Percentiles rank a stretch among this genome's conserved stretches.
These are phyloP conservation scores for Erythrolamprus reginae DNA, from an alignment of 2,113 vertebrate species.

Conservation along the genomic window DNA sequence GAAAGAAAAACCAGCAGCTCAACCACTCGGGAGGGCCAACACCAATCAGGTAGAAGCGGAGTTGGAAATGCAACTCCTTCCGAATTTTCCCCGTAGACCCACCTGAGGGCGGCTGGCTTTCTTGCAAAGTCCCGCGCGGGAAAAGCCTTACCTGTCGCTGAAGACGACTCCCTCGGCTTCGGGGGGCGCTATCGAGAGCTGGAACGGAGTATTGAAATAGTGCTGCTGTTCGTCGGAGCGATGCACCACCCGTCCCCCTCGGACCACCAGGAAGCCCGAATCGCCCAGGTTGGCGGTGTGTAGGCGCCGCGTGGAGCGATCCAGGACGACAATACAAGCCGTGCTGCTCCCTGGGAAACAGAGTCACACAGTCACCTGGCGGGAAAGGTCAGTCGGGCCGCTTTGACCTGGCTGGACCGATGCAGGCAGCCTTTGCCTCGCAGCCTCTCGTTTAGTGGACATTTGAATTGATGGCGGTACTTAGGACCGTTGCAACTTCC, in stretches of 20 bases:
- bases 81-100: fast-evolving
- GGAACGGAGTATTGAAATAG: conserved; percentile 95
- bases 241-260: conserved; percentile 93
- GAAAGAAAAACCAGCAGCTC: not conserved
- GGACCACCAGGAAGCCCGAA: conserved; percentile 93
- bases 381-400: not conserved
- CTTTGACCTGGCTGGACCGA: not conserved
- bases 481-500: too few species aligned
- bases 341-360: conserved; percentile 87
- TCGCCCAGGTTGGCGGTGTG: conserved; percentile 96
- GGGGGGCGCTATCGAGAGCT: conserved; percentile 92
- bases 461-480: fast-evolving
- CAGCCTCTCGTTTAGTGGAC: fast-evolving
- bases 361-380: not conserved
- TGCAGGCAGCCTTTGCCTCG: too few species aligned
- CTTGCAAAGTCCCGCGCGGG: fast-evolving
- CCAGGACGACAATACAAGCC: conserved; percentile 88
- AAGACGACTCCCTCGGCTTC: conserved; percentile 89
- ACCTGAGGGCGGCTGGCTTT: not conserved
- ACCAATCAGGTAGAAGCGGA: not conserved
- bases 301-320: conserved; percentile 87
- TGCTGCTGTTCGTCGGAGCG: conserved; percentile 96
- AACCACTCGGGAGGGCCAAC: not conserved
- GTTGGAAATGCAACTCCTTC: not conserved
- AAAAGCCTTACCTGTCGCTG: conserved; percentile 74